Conservation (phyloP, 2,888 invertebrate genomes). For the Lasioglossum oenotherae region DNA sequence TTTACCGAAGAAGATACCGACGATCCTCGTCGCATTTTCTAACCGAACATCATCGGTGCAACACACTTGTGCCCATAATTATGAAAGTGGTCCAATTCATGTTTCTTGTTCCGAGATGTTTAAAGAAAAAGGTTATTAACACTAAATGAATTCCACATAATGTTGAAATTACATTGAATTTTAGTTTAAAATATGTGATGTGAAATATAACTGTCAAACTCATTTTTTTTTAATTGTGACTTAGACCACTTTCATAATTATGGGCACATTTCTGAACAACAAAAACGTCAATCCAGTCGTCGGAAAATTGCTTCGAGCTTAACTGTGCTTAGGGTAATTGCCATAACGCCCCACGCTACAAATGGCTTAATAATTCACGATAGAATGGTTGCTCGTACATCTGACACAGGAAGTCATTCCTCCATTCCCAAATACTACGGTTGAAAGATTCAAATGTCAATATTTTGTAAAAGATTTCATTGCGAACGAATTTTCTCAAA, state of each 20-base stretch:
- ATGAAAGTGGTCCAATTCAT: too few relatives aligned
- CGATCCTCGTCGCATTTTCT: not conserved
- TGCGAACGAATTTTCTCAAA: too few relatives aligned
- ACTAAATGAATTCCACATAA: too few relatives aligned
- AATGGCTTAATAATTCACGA: not conserved
- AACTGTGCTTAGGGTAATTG: not conserved
- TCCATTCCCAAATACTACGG: not conserved
- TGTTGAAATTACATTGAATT: too few relatives aligned
- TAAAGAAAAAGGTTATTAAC: too few relatives aligned
- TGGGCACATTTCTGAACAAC: not conserved
- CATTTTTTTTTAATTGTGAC: too few relatives aligned
- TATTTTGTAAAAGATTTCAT: too few relatives aligned
- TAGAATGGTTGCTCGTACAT: not conserved
- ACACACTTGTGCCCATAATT: not conserved
- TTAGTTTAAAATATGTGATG: too few relatives aligned
- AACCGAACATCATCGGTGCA: not conserved
- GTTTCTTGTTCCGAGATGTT: too few relatives aligned
- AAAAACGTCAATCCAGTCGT: not conserved
- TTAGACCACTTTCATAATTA: too few relatives aligned
- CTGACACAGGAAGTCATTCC: not conserved
- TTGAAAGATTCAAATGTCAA: too few relatives aligned
- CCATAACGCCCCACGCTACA: not conserved
- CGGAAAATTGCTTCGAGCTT: not conserved
- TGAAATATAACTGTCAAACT: too few relatives aligned
- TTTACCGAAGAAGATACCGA: not conserved